phyloP scores from a whole-genome alignment of 2,797 vertebrate genomes.

The Sparidentex hasta region DNA sequence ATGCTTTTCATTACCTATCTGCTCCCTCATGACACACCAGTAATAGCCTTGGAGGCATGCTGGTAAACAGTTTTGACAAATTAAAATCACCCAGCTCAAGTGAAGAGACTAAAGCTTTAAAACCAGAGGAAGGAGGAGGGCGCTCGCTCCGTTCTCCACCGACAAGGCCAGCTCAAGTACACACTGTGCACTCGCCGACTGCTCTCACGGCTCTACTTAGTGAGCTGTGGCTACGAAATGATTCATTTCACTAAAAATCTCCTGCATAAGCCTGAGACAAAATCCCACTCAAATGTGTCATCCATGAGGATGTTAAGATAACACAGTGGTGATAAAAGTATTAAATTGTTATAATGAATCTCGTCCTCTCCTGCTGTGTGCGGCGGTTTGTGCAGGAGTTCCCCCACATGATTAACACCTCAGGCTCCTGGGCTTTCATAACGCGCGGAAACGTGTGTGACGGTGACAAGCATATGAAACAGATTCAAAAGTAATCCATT shows the following conservation, averaged over 20 bases:
- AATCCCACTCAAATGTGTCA: constrained; percentile 53
- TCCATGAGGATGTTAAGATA: constrained; percentile 38
- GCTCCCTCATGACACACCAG: constrained; percentile 83
- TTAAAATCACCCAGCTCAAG: constrained; percentile 87
- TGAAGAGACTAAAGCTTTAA: constrained; percentile 74
- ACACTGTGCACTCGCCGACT: constrained; percentile 15
- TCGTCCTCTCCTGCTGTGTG: constrained; percentile 17
- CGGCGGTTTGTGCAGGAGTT: constrained; percentile 35
- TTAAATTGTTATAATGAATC: constrained; percentile 49
- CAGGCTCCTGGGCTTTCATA: constrained; percentile 43
- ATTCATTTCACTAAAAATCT: constrained; percentile 49
- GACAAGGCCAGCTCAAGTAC: constrained; percentile 65
- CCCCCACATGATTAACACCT: constrained; percentile 44
- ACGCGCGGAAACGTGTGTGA: constrained; percentile 54
- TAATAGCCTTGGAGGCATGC: constrained; percentile 87
- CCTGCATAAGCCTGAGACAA: constrained; percentile 38
- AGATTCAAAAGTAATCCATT: constrained; percentile 64
- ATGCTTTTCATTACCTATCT: constrained; percentile 87
- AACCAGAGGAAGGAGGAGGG: constrained; percentile 60
- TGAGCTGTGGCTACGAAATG: constrained; percentile 39
- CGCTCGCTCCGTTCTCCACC: constrained; percentile 28
- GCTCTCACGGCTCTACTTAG: constrained; percentile 39
- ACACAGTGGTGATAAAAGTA: constrained; percentile 33
- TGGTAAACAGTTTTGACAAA: constrained; percentile 90
- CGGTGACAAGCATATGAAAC: constrained; percentile 54